Percentiles rank a stretch among this genome's conserved stretches.
Evolutionary conservation across 2,888 invertebrate species (phyloP).

Genomic region (Stenolophus ochropezus): DNA sequence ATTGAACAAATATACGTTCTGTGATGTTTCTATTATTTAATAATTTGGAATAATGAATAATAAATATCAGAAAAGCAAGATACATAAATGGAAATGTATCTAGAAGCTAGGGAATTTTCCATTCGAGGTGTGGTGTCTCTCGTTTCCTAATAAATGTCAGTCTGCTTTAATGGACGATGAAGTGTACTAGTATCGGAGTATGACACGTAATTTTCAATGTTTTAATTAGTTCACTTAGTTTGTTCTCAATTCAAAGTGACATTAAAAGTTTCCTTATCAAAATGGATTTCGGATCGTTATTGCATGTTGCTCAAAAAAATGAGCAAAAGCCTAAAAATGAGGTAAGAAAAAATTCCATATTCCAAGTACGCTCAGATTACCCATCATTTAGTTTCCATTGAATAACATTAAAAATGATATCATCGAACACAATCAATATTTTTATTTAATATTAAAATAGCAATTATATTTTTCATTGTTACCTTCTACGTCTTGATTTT

Average conservation of each 20-base stretch:
- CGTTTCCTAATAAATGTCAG: constrained; percentile 45
- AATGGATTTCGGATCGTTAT: constrained; percentile 79
- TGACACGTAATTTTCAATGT: constrained; percentile 52
- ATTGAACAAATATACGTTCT: background rate
- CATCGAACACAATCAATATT: background rate
- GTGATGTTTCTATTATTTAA: background rate
- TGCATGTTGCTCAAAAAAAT: constrained; percentile 79
- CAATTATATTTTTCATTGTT: background rate
- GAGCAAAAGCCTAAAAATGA: constrained; percentile 70
- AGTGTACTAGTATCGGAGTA: constrained; percentile 44
- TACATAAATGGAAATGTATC: background rate
- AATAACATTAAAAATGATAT: constrained; percentile 1
- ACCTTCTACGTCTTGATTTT: background rate
- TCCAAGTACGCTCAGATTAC: background rate
- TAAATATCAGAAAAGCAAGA: background rate
- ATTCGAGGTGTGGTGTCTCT: background rate
- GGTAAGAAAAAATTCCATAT: constrained; percentile 65
- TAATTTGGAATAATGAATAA: background rate
- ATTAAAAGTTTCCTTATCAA: constrained; percentile 7
- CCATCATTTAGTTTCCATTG: background rate
- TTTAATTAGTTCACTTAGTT: constrained; percentile 48
- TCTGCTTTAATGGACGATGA: constrained; percentile 15
- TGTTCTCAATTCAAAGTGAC: constrained; percentile 1
- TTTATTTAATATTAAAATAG: background rate
- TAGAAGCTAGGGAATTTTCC: constrained; percentile 33